Percentiles rank a stretch among this genome's conserved stretches.
Evolutionary conservation across 2,888 invertebrate species (phyloP).

Genomic region (Synanthedon formicaeformis): DNA sequence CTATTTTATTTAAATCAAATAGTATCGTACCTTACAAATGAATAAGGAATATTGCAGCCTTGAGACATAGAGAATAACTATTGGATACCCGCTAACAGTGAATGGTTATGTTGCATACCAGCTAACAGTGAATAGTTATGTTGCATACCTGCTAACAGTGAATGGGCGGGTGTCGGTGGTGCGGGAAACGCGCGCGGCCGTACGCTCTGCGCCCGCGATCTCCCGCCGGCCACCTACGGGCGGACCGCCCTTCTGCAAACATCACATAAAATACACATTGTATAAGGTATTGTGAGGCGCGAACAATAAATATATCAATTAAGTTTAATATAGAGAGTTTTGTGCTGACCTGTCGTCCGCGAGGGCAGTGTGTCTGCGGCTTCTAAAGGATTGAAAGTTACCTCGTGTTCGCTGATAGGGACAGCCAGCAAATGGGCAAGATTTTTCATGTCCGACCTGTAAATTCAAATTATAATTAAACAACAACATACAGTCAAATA

Average conservation of each 20-base stretch:
- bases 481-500: background rate
- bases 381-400: conserved; percentile 69
- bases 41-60: too few species aligned
- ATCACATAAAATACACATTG: background rate
- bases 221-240: conserved; percentile 68
- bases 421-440: conserved; percentile 77
- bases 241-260: conserved; percentile 55
- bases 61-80: background rate
- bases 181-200: conserved; percentile 60
- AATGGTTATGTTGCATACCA: conserved; percentile 38
- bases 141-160: conserved; percentile 68
- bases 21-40: too few species aligned
- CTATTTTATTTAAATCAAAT: too few species aligned
- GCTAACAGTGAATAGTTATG: conserved; percentile 44
- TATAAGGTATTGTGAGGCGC: background rate
- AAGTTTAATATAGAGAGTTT: background rate
- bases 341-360: conserved; percentile 61
- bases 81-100: conserved; percentile 54
- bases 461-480: conserved; percentile 11
- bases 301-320: background rate
- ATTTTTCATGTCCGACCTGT: conserved; percentile 80
- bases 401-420: conserved; percentile 77
- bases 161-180: conserved; percentile 68
- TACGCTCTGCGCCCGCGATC: conserved; percentile 62
- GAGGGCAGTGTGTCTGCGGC: conserved; percentile 69